Conservation (phyloP, 35 echinoderm and acorn worm species). For the Ophioderma brevispina region DNA sequence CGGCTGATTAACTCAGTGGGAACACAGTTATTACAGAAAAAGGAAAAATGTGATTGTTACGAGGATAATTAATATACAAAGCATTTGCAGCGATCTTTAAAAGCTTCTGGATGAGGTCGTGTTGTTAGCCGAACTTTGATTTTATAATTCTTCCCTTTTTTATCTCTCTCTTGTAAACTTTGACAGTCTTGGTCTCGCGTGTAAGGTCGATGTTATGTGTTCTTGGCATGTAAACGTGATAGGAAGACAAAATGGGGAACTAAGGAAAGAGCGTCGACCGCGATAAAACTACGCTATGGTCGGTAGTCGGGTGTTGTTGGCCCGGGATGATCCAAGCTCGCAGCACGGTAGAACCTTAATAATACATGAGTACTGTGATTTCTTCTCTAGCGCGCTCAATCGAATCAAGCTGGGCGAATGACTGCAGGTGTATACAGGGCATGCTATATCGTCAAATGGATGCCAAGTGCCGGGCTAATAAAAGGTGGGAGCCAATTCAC, state of each 20-base stretch:
- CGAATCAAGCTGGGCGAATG: not conserved
- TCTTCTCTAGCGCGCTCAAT: not conserved
- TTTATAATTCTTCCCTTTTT: too few relatives aligned
- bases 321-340: not conserved
- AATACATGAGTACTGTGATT: not conserved
- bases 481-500: conserved; percentile 4
- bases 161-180: not conserved
- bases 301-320: not conserved
- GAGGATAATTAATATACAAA: too few relatives aligned
- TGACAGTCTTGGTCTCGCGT: not conserved
- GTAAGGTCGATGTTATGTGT: not conserved
- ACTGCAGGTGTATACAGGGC: not conserved
- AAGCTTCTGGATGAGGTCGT: too few relatives aligned
- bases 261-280: too few relatives aligned
- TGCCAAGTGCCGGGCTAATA: conserved; percentile 12
- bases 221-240: not conserved
- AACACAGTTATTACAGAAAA: too few relatives aligned
- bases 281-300: too few relatives aligned
- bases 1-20: too few relatives aligned
- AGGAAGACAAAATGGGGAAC: not conserved
- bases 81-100: too few relatives aligned
- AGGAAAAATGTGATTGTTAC: too few relatives aligned
- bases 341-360: not conserved
- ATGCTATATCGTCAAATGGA: not conserved
- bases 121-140: too few relatives aligned